A percentile compares a stretch with the other conserved stretches of the same genome.
These are phyloP conservation scores for Cassiopea andromeda DNA, from an alignment of 30 jellyfish, hydroid and myxozoan genomes.

Conservation along the genomic window DNA sequence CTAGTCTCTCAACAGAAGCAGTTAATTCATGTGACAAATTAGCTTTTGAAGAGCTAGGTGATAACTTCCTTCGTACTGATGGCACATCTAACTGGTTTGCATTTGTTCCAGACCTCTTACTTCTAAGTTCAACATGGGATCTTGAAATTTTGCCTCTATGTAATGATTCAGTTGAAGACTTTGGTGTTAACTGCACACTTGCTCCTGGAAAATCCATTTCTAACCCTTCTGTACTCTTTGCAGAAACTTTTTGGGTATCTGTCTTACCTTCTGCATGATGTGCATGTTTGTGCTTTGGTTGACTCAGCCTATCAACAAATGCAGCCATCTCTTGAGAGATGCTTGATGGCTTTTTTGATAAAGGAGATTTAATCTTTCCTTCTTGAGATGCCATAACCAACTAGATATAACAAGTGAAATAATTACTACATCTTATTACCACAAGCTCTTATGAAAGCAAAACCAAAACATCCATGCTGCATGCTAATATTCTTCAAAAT, in stretches of 20 bases:
- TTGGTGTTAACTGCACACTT: background rate
- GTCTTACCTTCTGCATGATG: background rate
- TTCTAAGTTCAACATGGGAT: background rate
- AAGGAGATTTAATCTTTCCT: background rate
- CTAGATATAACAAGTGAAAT: too few species aligned
- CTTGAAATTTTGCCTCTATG: background rate
- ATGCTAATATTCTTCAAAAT: too few species aligned
- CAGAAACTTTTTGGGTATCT: background rate
- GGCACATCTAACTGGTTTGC: background rate
- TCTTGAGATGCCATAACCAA: background rate
- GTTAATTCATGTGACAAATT: conserved; percentile 46
- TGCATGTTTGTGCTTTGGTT: conserved; percentile 47
- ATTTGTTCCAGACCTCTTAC: background rate
- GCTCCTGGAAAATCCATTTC: conserved; percentile 28
- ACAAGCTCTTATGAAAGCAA: too few species aligned
- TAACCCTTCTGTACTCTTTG: conserved; percentile 9
- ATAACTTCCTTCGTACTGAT: background rate
- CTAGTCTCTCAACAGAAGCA: conserved; percentile 75
- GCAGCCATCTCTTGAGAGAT: conserved; percentile 56
- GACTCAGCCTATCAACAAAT: conserved; percentile 71
- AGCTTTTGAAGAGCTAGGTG: background rate
- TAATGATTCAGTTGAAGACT: background rate
- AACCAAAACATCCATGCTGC: too few species aligned
- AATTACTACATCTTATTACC: too few species aligned
- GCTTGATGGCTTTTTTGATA: conserved; percentile 9